Conservation (phyloP, 2,797 vertebrate species). For the Danio aesculapii region DNA sequence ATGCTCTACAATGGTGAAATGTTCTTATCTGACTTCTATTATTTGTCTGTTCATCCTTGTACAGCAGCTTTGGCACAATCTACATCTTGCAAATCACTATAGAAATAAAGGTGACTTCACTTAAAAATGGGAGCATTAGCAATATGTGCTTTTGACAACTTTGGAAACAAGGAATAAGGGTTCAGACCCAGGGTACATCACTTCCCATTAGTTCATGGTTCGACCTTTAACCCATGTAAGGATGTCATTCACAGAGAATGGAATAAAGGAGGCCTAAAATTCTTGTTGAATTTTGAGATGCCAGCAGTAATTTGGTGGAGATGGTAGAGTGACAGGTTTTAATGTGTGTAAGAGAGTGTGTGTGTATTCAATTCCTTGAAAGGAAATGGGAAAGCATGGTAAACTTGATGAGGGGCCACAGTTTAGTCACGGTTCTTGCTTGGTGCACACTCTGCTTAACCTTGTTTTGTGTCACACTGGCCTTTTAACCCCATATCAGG, state of each 20-base stretch:
- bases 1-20: no score
- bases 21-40: no score
- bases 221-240: conserved; percentile 50
- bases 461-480: not conserved
- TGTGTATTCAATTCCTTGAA: conserved; percentile 4
- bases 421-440: conserved; percentile 62
- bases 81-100: no score
- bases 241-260: not conserved
- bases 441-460: not conserved
- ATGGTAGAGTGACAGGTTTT: not conserved
- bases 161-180: conserved; percentile 58
- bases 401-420: conserved; percentile 53
- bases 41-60: no score
- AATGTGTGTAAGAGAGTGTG: conserved; percentile 44
- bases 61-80: no score
- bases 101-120: no score
- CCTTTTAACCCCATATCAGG: conserved; percentile 1
- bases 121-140: conserved; percentile 58
- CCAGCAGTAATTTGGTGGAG: conserved; percentile 55
- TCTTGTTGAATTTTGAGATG: conserved; percentile 63
- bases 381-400: conserved; percentile 8
- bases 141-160: conserved; percentile 49
- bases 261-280: conserved; percentile 58
- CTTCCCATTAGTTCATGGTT: conserved; percentile 63
- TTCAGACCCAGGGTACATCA: conserved; percentile 69